Conservation (phyloP, 2,888 invertebrate genomes). For the Endotricha flammealis region DNA sequence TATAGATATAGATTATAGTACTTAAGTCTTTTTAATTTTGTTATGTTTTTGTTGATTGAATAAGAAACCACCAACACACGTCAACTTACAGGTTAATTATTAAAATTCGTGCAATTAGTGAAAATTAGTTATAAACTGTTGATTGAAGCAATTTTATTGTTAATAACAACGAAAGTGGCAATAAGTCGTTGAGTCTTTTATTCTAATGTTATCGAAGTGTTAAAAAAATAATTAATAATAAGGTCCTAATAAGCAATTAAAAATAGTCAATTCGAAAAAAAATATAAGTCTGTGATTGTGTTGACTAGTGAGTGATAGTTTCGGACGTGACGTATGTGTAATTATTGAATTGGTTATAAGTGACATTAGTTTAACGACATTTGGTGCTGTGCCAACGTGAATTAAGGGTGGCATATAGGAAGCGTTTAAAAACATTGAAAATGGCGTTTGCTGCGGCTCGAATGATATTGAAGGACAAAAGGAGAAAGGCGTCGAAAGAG, state of each 20-base stretch:
- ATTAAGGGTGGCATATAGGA: conserved; percentile 32
- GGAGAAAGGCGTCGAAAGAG: conserved; percentile 88
- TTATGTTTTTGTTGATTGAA: not conserved
- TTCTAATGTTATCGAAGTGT: conserved; percentile 29
- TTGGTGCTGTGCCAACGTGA: conserved; percentile 17
- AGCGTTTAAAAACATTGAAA: conserved; percentile 37
- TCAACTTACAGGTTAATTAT: conserved; percentile 14
- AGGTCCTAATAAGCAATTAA: conserved; percentile 30
- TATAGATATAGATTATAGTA: no score
- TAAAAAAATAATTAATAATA: conserved; percentile 24
- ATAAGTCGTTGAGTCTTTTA: conserved; percentile 45
- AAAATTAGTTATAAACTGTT: conserved; percentile 26
- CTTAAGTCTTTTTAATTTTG: not conserved
- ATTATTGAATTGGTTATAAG: no score
- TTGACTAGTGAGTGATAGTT: no score
- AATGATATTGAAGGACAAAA: conserved; percentile 90
- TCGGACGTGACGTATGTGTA: no score
- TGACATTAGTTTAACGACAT: not conserved
- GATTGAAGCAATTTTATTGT: conserved; percentile 11
- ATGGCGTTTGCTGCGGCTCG: conserved; percentile 92
- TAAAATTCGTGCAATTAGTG: conserved; percentile 29
- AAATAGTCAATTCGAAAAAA: conserved; percentile 45
- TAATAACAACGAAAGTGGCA: conserved; percentile 44
- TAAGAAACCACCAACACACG: conserved; percentile 9
- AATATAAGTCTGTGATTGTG: conserved; percentile 44